Percentiles rank a stretch among this genome's conserved stretches.
Evolutionary conservation across 2,113 vertebrate species (phyloP).

Genomic region (Carassius auratus): DNA sequence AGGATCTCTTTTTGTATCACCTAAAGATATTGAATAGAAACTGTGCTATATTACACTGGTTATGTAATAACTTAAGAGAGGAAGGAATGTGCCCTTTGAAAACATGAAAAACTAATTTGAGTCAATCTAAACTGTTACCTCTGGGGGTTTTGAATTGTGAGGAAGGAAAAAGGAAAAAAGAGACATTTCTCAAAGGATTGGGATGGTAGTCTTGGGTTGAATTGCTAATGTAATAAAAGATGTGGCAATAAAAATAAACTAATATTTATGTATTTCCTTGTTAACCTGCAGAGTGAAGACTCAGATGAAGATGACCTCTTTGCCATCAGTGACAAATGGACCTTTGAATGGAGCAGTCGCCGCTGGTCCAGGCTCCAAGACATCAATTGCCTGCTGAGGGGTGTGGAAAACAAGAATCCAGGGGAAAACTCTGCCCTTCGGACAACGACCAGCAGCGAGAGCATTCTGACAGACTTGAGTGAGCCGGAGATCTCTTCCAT

Average conservation of each 20-base stretch:
- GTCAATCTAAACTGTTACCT: slow-evolving; percentile 52
- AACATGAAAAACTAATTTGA: slow-evolving; percentile 15
- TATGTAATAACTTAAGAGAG: slow-evolving; percentile 52
- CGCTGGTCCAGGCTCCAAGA: slow-evolving; percentile 94
- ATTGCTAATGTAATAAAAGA: background rate
- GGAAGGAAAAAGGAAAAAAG: background rate
- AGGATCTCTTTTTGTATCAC: slow-evolving; percentile 28
- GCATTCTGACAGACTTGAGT: slow-evolving; percentile 91
- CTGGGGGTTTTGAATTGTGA: slow-evolving; percentile 27
- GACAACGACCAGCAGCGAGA: slow-evolving; percentile 91
- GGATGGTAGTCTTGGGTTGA: background rate
- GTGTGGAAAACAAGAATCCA: slow-evolving; percentile 74
- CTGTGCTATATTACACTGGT: slow-evolving; percentile 54
- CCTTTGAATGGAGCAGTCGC: slow-evolving; percentile 93
- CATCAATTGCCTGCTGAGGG: slow-evolving; percentile 79
- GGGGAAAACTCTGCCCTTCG: slow-evolving; percentile 79
- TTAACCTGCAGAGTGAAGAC: slow-evolving; percentile 85
- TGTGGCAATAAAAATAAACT: background rate
- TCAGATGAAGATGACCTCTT: slow-evolving; percentile 96
- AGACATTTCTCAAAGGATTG: slow-evolving; percentile 1
- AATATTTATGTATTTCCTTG: slow-evolving; percentile 4
- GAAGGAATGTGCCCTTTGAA: slow-evolving; percentile 49
- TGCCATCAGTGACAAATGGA: slow-evolving; percentile 97
- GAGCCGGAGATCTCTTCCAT: slow-evolving; percentile 90
- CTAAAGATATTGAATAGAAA: slow-evolving; percentile 26